A percentile compares a stretch with the other conserved stretches of the same genome.
Conservation (phyloP, 1,140 invertebrate species). For the Apis cerana region DNA sequence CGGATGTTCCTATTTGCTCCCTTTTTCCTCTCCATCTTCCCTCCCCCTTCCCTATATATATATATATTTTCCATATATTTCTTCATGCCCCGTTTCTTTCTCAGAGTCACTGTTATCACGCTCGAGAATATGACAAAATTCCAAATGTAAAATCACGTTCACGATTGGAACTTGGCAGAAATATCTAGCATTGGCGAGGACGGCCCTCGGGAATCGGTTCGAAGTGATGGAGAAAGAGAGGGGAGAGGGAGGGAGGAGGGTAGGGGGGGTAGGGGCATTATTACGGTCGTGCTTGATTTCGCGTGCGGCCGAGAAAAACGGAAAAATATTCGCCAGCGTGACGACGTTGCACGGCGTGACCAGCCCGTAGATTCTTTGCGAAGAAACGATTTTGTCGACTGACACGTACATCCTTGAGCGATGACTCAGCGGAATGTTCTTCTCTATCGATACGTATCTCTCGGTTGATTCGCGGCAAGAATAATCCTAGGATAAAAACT, state of each 20-base stretch:
- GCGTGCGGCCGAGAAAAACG: conserved; percentile 15
- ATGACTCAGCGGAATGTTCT: conserved; percentile 65
- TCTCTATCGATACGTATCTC: conserved; percentile 65
- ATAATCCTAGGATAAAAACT: conserved; percentile 54
- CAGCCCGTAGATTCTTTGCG: conserved; percentile 50
- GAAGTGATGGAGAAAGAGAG: neutral
- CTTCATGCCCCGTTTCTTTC: neutral
- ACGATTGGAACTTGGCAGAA: conserved; percentile 24
- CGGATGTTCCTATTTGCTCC: conserved; percentile 40
- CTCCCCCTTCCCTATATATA: no score
- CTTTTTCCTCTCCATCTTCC: neutral
- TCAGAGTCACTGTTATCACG: neutral
- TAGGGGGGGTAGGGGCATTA: neutral
- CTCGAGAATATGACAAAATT: conserved; percentile 23
- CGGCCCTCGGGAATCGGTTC: conserved; percentile 23
- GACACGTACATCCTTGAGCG: conserved; percentile 69
- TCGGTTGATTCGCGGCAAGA: conserved; percentile 41
- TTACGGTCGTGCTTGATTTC: conserved; percentile 8
- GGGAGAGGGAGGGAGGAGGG: neutral
- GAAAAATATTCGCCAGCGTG: conserved; percentile 3
- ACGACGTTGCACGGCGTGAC: conserved; percentile 57
- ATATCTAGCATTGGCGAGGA: conserved; percentile 49
- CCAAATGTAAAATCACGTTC: neutral
- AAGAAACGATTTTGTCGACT: conserved; percentile 62
- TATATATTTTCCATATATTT: neutral